These are phyloP conservation scores for Strongylocentrotus purpuratus DNA, from an alignment of 35 echinoderm and acorn worm genomes.

Conservation along the genomic window DNA sequence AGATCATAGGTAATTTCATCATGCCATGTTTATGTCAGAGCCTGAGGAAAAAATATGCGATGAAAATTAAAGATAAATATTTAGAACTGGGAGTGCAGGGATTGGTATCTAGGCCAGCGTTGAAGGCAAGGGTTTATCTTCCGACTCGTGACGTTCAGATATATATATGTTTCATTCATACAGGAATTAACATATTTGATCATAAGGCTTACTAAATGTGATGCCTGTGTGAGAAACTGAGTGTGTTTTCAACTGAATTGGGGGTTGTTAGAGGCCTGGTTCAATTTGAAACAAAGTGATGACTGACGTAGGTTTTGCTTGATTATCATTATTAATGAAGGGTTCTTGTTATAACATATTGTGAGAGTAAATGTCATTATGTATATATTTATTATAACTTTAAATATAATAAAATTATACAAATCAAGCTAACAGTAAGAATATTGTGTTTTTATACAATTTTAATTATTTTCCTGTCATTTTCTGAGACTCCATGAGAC, in stretches of 20 bases:
- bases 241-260: neutral
- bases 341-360: neutral
- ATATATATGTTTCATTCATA: neutral
- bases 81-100: neutral
- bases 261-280: neutral
- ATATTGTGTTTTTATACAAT: no score
- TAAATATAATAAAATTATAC: no score
- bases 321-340: neutral
- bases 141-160: neutral
- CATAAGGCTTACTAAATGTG: neutral
- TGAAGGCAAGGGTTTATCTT: neutral
- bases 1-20: neutral
- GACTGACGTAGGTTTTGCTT: neutral
- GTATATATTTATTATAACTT: no score
- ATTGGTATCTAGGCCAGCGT: neutral
- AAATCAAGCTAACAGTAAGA: no score
- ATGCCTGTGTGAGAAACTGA: neutral
- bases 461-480: neutral
- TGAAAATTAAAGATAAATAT: conserved; percentile 20
- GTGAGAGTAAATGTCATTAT: no score
- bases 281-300: neutral
- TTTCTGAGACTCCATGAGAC: neutral
- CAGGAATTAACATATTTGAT: neutral
- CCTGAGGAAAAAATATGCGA: neutral
- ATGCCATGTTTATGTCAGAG: neutral